Conservation (phyloP, 2,113 vertebrate genomes). For the Istiophorus platypterus region DNA sequence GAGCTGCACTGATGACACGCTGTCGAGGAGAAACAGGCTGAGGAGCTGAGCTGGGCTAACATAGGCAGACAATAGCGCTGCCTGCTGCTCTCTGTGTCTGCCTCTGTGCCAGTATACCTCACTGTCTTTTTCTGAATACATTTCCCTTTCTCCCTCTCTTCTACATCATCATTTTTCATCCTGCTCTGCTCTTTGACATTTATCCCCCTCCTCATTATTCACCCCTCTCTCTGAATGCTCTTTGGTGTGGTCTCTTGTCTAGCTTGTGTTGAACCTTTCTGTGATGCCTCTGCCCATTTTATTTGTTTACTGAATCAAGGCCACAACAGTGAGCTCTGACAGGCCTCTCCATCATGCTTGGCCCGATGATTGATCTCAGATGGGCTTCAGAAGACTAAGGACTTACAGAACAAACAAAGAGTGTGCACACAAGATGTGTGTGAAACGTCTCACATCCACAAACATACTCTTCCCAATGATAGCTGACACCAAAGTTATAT, state of each 20-base stretch:
- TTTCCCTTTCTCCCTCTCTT: slow-evolving; percentile 37
- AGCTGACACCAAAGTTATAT: slow-evolving; percentile 34
- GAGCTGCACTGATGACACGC: slow-evolving; percentile 53
- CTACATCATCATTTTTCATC: slow-evolving; percentile 51
- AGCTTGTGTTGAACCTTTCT: slow-evolving; percentile 52
- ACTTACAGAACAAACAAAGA: slow-evolving; percentile 63
- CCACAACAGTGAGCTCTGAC: slow-evolving; percentile 75
- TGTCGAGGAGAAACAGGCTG: slow-evolving; percentile 38
- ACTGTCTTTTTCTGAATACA: not conserved
- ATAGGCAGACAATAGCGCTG: slow-evolving; percentile 33
- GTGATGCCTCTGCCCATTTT: slow-evolving; percentile 67
- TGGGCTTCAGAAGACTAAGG: slow-evolving; percentile 72
- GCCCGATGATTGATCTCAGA: slow-evolving; percentile 81
- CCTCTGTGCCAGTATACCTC: slow-evolving; percentile 2
- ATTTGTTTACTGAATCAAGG: slow-evolving; percentile 83
- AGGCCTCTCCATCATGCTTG: slow-evolving; percentile 81
- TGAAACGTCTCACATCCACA: slow-evolving; percentile 13
- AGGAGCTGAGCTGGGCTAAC: slow-evolving; percentile 47
- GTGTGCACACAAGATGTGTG: slow-evolving; percentile 1
- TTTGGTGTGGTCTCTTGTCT: slow-evolving; percentile 63
- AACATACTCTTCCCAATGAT: not conserved
- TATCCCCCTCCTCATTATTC: slow-evolving; percentile 57
- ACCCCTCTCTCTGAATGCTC: slow-evolving; percentile 38
- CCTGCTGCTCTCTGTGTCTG: slow-evolving; percentile 22
- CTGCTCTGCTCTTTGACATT: slow-evolving; percentile 55